Conservation (phyloP, 2,797 vertebrate species). For the Lycodopsis pacificus region DNA sequence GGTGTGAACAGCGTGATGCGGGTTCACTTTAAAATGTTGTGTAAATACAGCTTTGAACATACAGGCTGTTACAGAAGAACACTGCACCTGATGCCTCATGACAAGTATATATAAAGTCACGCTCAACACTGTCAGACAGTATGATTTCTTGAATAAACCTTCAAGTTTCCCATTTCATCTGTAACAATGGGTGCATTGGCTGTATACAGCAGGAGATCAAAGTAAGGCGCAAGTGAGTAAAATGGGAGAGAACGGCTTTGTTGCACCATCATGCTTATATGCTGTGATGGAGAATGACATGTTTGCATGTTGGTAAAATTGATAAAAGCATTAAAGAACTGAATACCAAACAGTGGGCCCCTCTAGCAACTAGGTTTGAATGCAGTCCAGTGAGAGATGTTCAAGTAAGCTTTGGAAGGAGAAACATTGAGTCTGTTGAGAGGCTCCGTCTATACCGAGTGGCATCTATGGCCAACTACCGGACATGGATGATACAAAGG, state of each 20-base stretch:
- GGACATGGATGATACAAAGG: slow-evolving; percentile 26
- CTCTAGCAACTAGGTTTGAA: neutral
- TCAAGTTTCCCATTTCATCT: neutral
- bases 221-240: too few relatives aligned
- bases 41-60: neutral
- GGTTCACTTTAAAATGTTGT: neutral
- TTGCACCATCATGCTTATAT: neutral
- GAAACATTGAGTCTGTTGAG: neutral
- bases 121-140: neutral
- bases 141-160: neutral
- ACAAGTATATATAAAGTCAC: neutral
- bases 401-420: neutral
- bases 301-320: neutral
- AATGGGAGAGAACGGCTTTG: neutral
- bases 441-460: neutral
- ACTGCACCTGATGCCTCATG: neutral
- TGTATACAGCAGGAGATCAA: neutral
- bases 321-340: neutral
- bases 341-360: too few relatives aligned
- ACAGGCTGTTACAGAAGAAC: neutral
- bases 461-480: slow-evolving; percentile 51
- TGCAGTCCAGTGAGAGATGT: neutral
- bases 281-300: neutral
- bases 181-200: neutral
- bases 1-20: neutral